Conservation (phyloP, 2,113 vertebrate species). For the Todiramphus chloris region DNA sequence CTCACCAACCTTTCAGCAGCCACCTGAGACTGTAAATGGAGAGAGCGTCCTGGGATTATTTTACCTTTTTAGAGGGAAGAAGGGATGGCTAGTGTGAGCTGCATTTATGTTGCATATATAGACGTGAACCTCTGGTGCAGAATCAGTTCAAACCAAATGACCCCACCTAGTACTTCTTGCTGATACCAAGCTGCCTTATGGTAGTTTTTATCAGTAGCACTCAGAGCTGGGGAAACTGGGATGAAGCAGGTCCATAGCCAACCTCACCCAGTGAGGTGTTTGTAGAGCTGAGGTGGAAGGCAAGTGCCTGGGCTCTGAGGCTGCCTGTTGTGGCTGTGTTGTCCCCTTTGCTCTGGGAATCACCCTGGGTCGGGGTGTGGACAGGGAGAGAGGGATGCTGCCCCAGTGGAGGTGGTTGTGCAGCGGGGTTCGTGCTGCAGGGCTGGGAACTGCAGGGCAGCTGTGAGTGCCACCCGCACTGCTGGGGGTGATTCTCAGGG, state of each 20-base stretch:
- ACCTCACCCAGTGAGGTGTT: not conserved
- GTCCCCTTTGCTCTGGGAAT: fast-evolving
- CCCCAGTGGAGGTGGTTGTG: not conserved
- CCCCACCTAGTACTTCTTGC: not conserved
- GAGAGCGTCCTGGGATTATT: not conserved
- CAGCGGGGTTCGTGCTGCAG: fast-evolving
- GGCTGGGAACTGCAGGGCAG: not conserved
- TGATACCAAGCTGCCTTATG: too few relatives aligned
- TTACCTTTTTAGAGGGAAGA: not conserved
- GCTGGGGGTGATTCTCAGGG: fast-evolving
- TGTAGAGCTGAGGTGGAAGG: not conserved
- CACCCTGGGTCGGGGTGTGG: fast-evolving
- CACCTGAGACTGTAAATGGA: fast-evolving
- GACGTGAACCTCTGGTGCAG: not conserved
- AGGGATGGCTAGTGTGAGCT: not conserved
- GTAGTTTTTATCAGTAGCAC: not conserved
- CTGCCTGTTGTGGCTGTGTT: not conserved
- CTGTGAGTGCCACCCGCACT: fast-evolving
- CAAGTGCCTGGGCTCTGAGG: not conserved
- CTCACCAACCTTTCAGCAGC: not conserved
- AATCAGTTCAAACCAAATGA: not conserved
- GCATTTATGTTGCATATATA: not conserved
- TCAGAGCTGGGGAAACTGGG: not conserved
- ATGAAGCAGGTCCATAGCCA: not conserved
- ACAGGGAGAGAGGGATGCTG: not conserved